phyloP scores from a whole-genome alignment of 2,888 invertebrate species.

The Drosophila mettleri region DNA sequence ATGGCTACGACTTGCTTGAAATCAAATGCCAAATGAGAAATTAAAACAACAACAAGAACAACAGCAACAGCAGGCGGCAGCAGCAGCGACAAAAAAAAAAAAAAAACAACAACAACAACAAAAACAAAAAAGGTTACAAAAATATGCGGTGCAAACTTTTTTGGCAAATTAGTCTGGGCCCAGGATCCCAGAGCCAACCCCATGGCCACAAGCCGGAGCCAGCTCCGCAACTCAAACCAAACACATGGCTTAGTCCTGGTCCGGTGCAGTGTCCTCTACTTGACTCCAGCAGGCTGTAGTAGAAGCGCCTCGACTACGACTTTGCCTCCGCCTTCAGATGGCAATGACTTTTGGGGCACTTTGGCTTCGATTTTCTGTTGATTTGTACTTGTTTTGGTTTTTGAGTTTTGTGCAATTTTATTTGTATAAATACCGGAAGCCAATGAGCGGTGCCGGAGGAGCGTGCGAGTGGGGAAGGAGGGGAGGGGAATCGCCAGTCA shows the following conservation, averaged over 20 bases:
- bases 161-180: constrained; percentile 83
- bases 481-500: background rate
- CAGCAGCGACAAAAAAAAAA: constrained; percentile 49
- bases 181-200: constrained; percentile 17
- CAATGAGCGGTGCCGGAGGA: constrained; percentile 27
- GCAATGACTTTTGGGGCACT: constrained; percentile 65
- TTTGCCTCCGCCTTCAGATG: constrained; percentile 47
- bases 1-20: constrained; percentile 37
- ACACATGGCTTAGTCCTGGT: constrained; percentile 34
- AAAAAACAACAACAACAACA: constrained; percentile 68
- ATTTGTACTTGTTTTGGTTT: constrained; percentile 66
- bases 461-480: background rate
- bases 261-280: constrained; percentile 44
- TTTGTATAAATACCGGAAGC: constrained; percentile 83
- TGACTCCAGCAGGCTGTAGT: constrained; percentile 26
- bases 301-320: constrained; percentile 43
- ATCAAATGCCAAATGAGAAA: constrained; percentile 78
- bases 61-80: constrained; percentile 44
- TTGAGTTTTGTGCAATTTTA: constrained; percentile 75
- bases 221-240: constrained; percentile 3
- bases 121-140: constrained; percentile 74
- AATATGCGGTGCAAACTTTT: constrained; percentile 81
- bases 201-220: constrained; percentile 15
- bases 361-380: constrained; percentile 72
- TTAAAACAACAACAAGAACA: constrained; percentile 70